Conservation (phyloP, 1,140 invertebrate genomes). For the Trichomalopsis sarcophagae region DNA sequence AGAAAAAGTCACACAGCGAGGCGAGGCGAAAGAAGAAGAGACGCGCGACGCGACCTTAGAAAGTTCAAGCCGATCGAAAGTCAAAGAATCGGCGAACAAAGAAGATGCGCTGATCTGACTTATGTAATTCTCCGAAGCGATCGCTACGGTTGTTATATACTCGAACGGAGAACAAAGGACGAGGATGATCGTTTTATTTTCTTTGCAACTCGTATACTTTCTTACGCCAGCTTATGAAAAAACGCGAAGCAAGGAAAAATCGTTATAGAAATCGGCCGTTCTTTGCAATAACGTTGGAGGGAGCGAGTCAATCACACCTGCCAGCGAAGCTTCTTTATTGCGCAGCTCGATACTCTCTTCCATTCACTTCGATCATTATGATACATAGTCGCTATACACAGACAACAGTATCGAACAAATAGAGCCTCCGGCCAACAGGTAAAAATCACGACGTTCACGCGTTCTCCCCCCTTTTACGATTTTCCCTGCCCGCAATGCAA, state of each 20-base stretch:
- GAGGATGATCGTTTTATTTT: too few species aligned
- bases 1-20: neutral
- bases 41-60: slow-evolving; percentile 24
- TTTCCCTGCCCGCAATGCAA: neutral
- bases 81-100: slow-evolving; percentile 45
- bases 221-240: too few species aligned
- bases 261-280: too few species aligned
- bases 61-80: slow-evolving; percentile 48
- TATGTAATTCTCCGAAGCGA: slow-evolving; percentile 13
- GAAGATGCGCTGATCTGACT: neutral
- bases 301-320: too few species aligned
- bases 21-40: slow-evolving; percentile 20
- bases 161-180: too few species aligned
- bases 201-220: too few species aligned
- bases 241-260: too few species aligned
- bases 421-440: neutral
- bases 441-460: neutral
- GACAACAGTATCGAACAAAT: neutral
- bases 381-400: neutral
- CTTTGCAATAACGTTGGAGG: too few species aligned
- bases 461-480: neutral
- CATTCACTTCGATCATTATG: neutral
- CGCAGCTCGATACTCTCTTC: neutral
- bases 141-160: too few species aligned
- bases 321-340: neutral